Evolutionary conservation across 2,113 vertebrate species (phyloP).

Genomic region (Oophaga pumilio): DNA sequence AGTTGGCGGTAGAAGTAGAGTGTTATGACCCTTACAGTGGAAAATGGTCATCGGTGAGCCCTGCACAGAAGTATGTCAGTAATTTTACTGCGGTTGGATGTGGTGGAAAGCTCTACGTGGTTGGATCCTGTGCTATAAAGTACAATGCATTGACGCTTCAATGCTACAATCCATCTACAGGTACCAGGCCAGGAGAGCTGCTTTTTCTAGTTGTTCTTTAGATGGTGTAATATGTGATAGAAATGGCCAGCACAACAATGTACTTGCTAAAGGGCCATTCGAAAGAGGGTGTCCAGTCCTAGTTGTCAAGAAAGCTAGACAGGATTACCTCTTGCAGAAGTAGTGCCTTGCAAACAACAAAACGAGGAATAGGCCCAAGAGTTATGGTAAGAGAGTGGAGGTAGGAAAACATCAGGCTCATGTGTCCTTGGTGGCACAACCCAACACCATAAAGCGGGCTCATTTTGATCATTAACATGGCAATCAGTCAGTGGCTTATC

Average conservation of each 20-base stretch:
- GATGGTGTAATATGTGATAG: neutral
- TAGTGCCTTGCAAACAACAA: neutral
- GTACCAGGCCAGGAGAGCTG: slow-evolving; percentile 66
- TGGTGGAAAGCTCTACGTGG: slow-evolving; percentile 87
- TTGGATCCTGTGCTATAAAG: slow-evolving; percentile 94
- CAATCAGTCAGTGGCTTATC: no score
- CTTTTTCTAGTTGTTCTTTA: neutral
- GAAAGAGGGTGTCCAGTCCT: neutral
- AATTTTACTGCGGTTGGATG: slow-evolving; percentile 88
- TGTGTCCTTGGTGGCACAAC: neutral
- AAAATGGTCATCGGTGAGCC: slow-evolving; percentile 81
- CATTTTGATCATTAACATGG: neutral
- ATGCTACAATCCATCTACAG: slow-evolving; percentile 93
- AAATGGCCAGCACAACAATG: neutral
- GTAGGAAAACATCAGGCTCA: neutral
- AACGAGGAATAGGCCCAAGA: neutral
- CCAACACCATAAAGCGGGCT: neutral
- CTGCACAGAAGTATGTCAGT: slow-evolving; percentile 90
- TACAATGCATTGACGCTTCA: slow-evolving; percentile 94
- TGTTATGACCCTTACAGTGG: slow-evolving; percentile 89
- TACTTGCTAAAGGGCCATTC: neutral
- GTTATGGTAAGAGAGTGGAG: neutral
- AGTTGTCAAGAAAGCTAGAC: neutral
- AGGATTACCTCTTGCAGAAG: neutral
- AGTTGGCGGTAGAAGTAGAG: slow-evolving; percentile 86